A percentile compares a stretch with the other conserved stretches of the same genome.
Conservation (phyloP, 2,888 invertebrate species). For the Stratiomys singularior region DNA sequence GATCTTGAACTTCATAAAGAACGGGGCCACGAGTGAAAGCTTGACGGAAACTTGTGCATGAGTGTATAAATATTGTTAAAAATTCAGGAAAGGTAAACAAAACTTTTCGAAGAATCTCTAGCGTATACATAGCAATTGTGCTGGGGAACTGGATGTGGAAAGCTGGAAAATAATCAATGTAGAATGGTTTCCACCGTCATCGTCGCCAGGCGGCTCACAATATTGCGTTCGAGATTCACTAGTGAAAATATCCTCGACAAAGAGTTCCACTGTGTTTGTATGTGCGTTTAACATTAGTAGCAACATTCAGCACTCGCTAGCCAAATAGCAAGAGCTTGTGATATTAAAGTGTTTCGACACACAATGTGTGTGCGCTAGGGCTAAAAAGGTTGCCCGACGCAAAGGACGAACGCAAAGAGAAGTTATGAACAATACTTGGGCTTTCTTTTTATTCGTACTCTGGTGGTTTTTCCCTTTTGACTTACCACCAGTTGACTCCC, state of each 20-base stretch:
- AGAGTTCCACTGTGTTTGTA: too few relatives aligned
- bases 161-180: slow-evolving; percentile 19
- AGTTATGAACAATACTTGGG: background rate
- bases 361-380: background rate
- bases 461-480: slow-evolving; percentile 32
- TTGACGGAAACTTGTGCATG: background rate
- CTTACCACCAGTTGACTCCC: background rate
- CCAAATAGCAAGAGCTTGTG: background rate
- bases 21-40: slow-evolving; percentile 12
- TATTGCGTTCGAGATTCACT: background rate
- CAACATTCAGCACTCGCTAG: background rate
- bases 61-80: slow-evolving; percentile 38
- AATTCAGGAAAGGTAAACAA: slow-evolving; percentile 41
- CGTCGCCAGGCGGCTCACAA: background rate
- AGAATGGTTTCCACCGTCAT: background rate
- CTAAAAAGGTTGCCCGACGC: background rate
- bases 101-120: slow-evolving; percentile 5
- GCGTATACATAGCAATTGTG: background rate
- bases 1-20: slow-evolving; percentile 38
- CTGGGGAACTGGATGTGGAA: background rate
- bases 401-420: background rate
- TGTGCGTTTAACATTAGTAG: background rate
- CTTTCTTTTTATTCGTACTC: background rate
- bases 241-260: too few relatives aligned
- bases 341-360: too few relatives aligned